Evolutionary conservation across 2,113 vertebrate genomes (phyloP).

Genomic region (Centrocercus urophasianus): DNA sequence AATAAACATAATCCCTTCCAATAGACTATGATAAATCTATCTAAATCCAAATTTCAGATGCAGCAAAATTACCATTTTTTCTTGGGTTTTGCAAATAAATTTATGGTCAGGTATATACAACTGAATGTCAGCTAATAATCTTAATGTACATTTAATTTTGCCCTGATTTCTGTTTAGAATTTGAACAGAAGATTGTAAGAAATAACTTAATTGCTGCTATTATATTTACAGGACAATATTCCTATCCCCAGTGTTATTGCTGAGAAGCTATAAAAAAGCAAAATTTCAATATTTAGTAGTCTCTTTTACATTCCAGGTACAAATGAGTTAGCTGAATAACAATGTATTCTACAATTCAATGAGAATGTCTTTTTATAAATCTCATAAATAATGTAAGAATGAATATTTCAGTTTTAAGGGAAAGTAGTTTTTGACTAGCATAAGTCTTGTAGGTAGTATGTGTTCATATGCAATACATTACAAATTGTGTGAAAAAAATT

Average conservation of each 20-base stretch:
- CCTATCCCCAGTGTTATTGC: neutral
- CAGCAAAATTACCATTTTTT: neutral
- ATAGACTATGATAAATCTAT: neutral
- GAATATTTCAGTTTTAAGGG: neutral
- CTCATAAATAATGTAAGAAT: neutral
- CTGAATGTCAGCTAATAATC: neutral
- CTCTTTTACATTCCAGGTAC: neutral
- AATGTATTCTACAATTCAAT: neutral
- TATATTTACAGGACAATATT: neutral
- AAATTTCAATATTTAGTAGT: neutral
- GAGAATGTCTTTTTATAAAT: neutral
- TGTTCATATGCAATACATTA: neutral
- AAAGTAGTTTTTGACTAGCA: neutral
- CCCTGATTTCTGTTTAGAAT: neutral
- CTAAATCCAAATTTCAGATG: neutral
- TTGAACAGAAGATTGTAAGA: neutral
- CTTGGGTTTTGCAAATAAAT: neutral
- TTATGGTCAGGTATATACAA: neutral
- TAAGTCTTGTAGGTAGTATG: neutral
- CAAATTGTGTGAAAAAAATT: neutral
- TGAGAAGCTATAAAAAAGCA: neutral
- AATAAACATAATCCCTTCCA: neutral
- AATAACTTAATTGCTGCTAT: fast-evolving
- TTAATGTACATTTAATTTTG: neutral
- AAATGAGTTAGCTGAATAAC: neutral